Evolutionary conservation across 2,888 invertebrate genomes (phyloP).

Genomic region (Teleiodes luculella): DNA sequence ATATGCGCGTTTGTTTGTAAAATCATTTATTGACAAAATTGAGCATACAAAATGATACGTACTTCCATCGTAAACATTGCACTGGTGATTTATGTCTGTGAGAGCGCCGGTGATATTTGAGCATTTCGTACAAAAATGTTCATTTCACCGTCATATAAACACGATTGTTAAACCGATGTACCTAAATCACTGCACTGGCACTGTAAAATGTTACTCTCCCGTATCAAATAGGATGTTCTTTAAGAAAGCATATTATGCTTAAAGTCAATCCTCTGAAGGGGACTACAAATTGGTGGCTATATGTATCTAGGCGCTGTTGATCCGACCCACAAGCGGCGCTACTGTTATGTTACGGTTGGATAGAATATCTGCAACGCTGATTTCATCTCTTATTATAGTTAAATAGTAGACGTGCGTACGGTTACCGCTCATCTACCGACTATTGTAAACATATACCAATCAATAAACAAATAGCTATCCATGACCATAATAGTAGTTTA

Average conservation of each 20-base stretch:
- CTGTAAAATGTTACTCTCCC: constrained; percentile 8
- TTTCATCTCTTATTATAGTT: constrained; percentile 23
- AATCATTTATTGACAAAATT: background rate
- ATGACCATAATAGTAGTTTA: too few relatives aligned
- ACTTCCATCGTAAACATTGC: constrained; percentile 75
- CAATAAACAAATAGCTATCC: too few relatives aligned
- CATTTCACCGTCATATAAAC: constrained; percentile 60
- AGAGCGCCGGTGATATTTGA: constrained; percentile 76
- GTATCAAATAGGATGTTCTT: constrained; percentile 34
- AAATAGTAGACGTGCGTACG: too few relatives aligned
- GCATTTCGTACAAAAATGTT: constrained; percentile 75
- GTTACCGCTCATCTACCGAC: too few relatives aligned
- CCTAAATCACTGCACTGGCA: constrained; percentile 35
- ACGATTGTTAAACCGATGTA: constrained; percentile 34
- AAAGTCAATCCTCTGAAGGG: constrained; percentile 23
- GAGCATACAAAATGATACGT: background rate
- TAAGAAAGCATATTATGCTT: constrained; percentile 34
- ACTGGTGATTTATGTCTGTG: constrained; percentile 75
- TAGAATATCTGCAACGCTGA: constrained; percentile 39
- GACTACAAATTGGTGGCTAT: too few relatives aligned
- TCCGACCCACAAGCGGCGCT: constrained; percentile 40
- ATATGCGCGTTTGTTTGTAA: too few relatives aligned
- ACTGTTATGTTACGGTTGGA: constrained; percentile 55
- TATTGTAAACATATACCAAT: too few relatives aligned
- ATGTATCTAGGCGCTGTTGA: too few relatives aligned